A percentile compares a stretch with the other conserved stretches of the same genome.
Conservation (phyloP, 2,797 vertebrate genomes). For the Hypotaenidia okinawae region DNA sequence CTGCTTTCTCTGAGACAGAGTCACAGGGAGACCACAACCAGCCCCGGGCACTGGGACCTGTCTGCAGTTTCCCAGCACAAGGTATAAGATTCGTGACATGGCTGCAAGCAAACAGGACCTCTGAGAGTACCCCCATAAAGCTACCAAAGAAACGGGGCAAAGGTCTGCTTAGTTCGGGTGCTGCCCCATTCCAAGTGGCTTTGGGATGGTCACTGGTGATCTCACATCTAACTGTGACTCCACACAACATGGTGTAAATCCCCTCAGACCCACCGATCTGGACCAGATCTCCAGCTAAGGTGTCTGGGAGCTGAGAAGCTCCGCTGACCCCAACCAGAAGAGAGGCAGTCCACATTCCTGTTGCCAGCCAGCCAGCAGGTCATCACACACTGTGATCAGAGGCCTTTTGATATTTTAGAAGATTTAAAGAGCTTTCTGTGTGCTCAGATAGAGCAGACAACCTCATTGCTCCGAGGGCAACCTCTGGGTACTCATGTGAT, state of each 20-base stretch:
- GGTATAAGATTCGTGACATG: not conserved
- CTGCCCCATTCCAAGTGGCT: not conserved
- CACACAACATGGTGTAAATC: not conserved
- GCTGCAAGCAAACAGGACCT: not conserved
- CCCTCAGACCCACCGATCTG: not conserved
- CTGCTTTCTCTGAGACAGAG: constrained; percentile 30
- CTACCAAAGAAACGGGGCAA: not conserved
- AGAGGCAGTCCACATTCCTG: not conserved
- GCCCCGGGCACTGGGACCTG: not conserved
- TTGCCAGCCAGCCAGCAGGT: not conserved
- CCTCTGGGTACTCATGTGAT: not conserved
- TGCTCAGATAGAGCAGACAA: not conserved
- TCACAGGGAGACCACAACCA: not conserved
- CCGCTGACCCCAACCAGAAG: not conserved
- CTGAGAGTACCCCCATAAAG: not conserved
- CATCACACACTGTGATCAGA: not conserved
- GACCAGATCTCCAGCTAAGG: not conserved
- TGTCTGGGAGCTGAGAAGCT: not conserved
- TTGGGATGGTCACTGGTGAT: not conserved
- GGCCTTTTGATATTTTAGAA: not conserved
- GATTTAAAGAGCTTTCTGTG: not conserved
- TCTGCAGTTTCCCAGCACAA: not conserved
- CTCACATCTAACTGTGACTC: not conserved
- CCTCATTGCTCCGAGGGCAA: not conserved
- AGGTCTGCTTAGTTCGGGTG: not conserved